Evolutionary conservation across 1,140 invertebrate genomes (phyloP).

Genomic region (Choristoneura fumiferana): DNA sequence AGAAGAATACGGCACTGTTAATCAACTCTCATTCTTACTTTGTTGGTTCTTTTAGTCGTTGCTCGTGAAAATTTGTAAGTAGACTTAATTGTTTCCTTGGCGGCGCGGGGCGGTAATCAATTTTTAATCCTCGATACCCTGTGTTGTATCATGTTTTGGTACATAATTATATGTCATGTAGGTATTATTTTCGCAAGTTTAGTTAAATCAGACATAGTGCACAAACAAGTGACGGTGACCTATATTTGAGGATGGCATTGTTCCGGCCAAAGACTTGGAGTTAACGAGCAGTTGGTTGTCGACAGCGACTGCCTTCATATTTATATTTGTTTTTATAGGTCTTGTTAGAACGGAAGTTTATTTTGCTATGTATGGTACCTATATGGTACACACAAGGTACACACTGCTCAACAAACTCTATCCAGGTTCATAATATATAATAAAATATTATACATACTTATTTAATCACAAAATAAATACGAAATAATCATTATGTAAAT

Average conservation of each 20-base stretch:
- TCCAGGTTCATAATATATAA: too few species aligned
- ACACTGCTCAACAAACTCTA: too few species aligned
- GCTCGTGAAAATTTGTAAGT: slow-evolving; percentile 11
- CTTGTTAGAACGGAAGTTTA: slow-evolving; percentile 35
- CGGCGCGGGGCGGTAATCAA: background rate
- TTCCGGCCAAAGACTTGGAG: slow-evolving; percentile 24
- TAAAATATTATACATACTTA: too few species aligned
- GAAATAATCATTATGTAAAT: too few species aligned
- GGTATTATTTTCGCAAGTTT: too few species aligned
- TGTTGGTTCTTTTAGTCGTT: slow-evolving; percentile 20
- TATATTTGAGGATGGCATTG: background rate
- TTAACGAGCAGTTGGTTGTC: slow-evolving; percentile 35
- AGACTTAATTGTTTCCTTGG: slow-evolving; percentile 8
- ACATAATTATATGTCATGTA: too few species aligned
- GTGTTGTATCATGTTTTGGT: too few species aligned
- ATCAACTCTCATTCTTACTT: slow-evolving; percentile 20
- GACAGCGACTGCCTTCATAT: slow-evolving; percentile 34
- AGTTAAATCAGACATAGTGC: too few species aligned
- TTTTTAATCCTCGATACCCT: background rate
- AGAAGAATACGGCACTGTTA: slow-evolving; percentile 10
- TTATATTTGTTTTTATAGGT: slow-evolving; percentile 42
- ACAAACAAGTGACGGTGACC: background rate
- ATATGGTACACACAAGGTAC: too few species aligned
- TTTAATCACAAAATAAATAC: too few species aligned
- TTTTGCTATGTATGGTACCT: slow-evolving; percentile 26